Conservation (phyloP, 2,888 invertebrate species). For the Notodonta ziczac region DNA sequence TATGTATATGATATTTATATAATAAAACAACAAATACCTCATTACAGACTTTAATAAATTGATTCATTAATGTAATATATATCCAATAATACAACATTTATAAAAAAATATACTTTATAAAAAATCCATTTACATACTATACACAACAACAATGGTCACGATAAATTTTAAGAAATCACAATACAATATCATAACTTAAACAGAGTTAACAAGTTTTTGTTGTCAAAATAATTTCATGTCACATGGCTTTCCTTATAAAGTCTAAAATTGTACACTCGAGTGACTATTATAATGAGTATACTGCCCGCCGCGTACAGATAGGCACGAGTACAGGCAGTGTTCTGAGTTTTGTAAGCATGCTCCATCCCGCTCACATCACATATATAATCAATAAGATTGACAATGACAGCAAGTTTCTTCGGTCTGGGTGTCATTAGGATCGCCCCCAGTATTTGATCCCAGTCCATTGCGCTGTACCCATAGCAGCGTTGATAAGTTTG, state of each 20-base stretch:
- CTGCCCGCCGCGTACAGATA: not conserved
- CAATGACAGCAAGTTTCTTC: too few relatives aligned
- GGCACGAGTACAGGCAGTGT: too few relatives aligned
- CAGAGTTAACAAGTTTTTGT: not conserved
- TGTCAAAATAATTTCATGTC: not conserved
- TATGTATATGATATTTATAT: too few relatives aligned
- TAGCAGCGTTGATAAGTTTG: too few relatives aligned
- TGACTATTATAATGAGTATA: not conserved
- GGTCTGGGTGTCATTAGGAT: too few relatives aligned
- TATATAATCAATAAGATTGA: too few relatives aligned
- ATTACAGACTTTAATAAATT: not conserved
- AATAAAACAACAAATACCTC: not conserved
- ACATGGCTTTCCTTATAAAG: not conserved
- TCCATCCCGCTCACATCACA: too few relatives aligned
- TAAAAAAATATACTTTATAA: slow-evolving; percentile 4
- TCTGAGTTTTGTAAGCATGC: too few relatives aligned
- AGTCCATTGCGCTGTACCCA: too few relatives aligned
- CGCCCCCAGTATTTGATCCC: too few relatives aligned
- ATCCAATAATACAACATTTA: not conserved
- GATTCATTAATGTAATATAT: not conserved
- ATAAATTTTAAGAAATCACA: not conserved
- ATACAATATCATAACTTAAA: not conserved
- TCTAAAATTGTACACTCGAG: not conserved
- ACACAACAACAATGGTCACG: not conserved
- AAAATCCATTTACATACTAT: not conserved